A percentile compares a stretch with the other conserved stretches of the same genome.
Conservation (phyloP, 2,113 vertebrate species). For the Platysteira castanea region DNA sequence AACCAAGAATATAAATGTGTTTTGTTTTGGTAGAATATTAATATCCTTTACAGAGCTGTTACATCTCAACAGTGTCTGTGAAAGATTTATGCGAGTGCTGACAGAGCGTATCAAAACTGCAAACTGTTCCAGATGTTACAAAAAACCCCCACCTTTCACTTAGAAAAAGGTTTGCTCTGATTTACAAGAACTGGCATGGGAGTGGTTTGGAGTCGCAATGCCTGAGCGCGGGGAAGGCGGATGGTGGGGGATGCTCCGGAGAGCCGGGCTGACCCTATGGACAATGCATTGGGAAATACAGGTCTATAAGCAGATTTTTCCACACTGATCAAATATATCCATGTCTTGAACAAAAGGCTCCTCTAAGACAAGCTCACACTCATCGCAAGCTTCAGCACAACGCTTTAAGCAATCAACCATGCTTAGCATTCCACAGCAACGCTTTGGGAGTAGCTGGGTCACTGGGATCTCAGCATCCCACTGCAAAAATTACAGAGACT, state of each 20-base stretch:
- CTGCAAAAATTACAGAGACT: conserved; percentile 68
- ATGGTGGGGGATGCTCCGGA: neutral
- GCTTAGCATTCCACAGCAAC: conserved; percentile 73
- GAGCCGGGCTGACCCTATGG: neutral
- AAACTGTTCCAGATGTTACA: conserved; percentile 56
- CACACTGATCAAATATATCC: conserved; percentile 69
- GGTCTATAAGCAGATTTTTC: conserved; percentile 37
- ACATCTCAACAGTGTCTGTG: neutral
- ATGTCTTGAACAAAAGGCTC: conserved; percentile 68
- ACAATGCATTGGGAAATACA: conserved; percentile 28
- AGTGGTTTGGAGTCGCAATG: neutral
- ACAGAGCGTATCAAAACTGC: conserved; percentile 59
- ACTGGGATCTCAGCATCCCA: conserved; percentile 63
- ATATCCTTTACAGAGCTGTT: conserved; percentile 49
- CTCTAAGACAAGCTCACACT: conserved; percentile 74
- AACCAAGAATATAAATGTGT: conserved; percentile 22
- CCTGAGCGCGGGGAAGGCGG: neutral
- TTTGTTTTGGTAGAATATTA: conserved; percentile 40
- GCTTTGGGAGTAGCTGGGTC: conserved; percentile 56
- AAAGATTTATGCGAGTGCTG: conserved; percentile 26
- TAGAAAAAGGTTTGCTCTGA: conserved; percentile 38
- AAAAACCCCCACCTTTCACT: conserved; percentile 12
- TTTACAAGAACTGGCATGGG: neutral
- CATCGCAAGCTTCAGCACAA: conserved; percentile 75
- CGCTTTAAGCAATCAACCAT: conserved; percentile 71